These are phyloP conservation scores for Diabrotica undecimpunctata DNA, from an alignment of 1,140 invertebrate species.

Conservation along the genomic window DNA sequence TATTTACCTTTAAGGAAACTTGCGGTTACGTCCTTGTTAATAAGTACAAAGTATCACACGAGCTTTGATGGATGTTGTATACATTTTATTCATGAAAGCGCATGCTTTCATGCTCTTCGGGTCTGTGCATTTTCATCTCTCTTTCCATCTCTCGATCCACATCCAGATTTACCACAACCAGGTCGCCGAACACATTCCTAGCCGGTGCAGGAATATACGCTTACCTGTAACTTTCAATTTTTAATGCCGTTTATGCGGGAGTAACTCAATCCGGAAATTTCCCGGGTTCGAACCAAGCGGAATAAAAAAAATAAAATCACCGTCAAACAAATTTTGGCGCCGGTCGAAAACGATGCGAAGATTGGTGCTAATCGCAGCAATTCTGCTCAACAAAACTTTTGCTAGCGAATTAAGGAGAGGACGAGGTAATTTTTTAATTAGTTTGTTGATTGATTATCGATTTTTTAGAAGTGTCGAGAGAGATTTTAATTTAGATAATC, in stretches of 20 bases:
- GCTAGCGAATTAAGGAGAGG: neutral
- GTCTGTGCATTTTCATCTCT: neutral
- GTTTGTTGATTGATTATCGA: neutral
- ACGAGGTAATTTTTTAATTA: neutral
- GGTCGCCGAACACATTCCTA: neutral
- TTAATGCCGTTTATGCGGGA: neutral
- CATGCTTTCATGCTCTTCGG: neutral
- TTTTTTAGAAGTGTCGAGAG: neutral
- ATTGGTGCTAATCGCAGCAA: neutral
- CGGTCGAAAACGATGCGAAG: neutral
- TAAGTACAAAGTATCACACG: neutral
- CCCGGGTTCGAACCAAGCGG: neutral
- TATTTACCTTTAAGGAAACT: neutral
- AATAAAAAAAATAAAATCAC: neutral
- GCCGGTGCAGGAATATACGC: neutral
- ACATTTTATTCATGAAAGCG: neutral
- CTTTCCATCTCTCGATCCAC: neutral
- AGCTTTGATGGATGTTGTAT: neutral
- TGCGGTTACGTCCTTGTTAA: neutral
- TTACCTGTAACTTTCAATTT: neutral
- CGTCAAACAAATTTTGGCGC: neutral
- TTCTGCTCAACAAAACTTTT: neutral
- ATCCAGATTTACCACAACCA: constrained; percentile 2
- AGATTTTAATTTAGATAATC: too few relatives aligned
- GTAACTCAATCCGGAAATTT: neutral